Base-by-base conservation (phyloP, 2,113 vertebrate species). In the Nesoenas mayeri region DNA sequence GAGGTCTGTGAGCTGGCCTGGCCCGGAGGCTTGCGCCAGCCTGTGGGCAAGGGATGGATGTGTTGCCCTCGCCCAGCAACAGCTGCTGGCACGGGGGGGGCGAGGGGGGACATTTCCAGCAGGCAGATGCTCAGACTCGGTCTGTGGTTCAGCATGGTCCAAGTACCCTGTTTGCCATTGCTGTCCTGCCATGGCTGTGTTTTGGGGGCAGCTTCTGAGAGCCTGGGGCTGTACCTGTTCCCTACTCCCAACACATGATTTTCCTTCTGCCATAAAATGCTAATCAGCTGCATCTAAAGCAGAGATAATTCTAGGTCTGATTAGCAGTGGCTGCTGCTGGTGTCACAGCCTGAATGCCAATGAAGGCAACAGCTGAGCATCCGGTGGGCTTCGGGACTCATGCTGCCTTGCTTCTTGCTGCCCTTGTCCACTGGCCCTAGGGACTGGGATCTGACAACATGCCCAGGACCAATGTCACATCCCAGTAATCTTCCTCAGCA, bases 281-380 rank as follows among this genome's bases (percentile, higher is more conserved):
- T 96, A 96, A 97, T 97, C 91, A 50, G 86, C 67, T 79, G 77
- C 48, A 0, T 93, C 93, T 86, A 94, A 92, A 94, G 79, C 88
- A 53, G 83, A 89, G 96, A 93, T 93, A 95, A 96, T 94, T 94
- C 95, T 87, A 91, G 86, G 91, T 85, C 79, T 92, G 95, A 97
- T 96, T 91, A 95, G 91, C 79, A 40, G 85, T 42, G 93, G 81
- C 74, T 95, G 95, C 89, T 94, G 85, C 67, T 0, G 21, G 40
- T 72, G 54, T 77, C 78, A 47, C 47, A 10, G 91, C 11, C 1
- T 50, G 85, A 91, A 95, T 95, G 83, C 67, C 67, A 92, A 95
- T 91, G 89, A 95, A 89, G 92, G 90, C 53, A 54, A 1, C 6
- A n/a, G 75, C 36, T 14, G 0, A 66, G 66, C 31, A 34, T 22